Conservation (phyloP, 2,113 vertebrate genomes). For the Zingel zingel region DNA sequence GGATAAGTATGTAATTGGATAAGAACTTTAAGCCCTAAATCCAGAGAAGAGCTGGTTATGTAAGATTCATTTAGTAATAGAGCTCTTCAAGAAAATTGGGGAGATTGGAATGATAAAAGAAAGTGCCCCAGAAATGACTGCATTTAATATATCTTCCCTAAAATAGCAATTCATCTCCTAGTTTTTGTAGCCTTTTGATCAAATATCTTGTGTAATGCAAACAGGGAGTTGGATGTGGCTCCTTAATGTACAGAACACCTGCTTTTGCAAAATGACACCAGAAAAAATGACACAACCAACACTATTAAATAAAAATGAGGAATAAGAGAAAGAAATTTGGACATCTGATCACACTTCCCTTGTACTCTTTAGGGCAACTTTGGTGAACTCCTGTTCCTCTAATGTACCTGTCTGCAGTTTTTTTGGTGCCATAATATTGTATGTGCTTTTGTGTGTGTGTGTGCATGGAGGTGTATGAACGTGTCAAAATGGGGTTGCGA, state of each 20-base stretch:
- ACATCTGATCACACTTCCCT: not conserved
- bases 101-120: slow-evolving; percentile 38
- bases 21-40: slow-evolving; percentile 60
- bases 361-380: slow-evolving; percentile 8
- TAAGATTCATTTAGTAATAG: slow-evolving; percentile 71
- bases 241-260: not conserved
- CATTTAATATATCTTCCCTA: slow-evolving; percentile 29
- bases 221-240: slow-evolving; percentile 10
- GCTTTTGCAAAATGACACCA: not conserved
- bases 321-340: not conserved
- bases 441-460: slow-evolving; percentile 37
- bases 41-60: slow-evolving; percentile 66
- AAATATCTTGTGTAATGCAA: slow-evolving; percentile 35
- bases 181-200: slow-evolving; percentile 32
- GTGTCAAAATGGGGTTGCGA: slow-evolving; percentile 22
- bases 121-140: slow-evolving; percentile 54
- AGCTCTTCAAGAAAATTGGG: slow-evolving; percentile 58
- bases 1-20: slow-evolving; percentile 69
- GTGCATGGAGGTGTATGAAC: slow-evolving; percentile 24
- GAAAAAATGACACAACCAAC: not conserved
- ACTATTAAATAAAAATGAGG: not conserved
- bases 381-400: not conserved
- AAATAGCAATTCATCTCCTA: slow-evolving; percentile 49
- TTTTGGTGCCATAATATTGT: slow-evolving; percentile 10
- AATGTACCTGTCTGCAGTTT: slow-evolving; percentile 34